phyloP scores from a whole-genome alignment of 2,888 invertebrate species.

The Anorthoa munda region DNA sequence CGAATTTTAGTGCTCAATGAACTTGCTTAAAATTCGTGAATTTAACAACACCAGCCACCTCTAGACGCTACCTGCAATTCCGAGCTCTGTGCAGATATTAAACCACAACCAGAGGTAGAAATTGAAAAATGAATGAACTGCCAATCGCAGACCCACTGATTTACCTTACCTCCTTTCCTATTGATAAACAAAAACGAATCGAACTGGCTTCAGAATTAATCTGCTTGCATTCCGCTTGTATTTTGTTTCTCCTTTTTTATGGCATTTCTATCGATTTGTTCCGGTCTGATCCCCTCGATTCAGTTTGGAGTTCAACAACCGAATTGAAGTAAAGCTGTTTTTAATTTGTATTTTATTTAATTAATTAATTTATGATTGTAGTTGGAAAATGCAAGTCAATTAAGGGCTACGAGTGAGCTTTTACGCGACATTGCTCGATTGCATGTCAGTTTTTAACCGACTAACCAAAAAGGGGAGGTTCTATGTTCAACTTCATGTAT shows the following conservation, averaged over 20 bases:
- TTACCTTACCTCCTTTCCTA: constrained; percentile 21
- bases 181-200: constrained; percentile 39
- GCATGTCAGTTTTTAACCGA: neutral
- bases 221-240: constrained; percentile 16
- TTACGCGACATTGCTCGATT: neutral
- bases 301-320: neutral
- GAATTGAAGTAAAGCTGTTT: neutral
- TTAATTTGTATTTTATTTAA: neutral
- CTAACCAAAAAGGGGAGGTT: too few species aligned
- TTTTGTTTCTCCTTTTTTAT: constrained; percentile 30
- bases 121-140: constrained; percentile 56
- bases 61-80: neutral
- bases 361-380: neutral
- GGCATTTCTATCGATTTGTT: neutral
- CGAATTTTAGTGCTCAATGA: neutral
- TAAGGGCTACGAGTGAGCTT: neutral
- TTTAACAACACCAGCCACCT: neutral
- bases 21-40: neutral
- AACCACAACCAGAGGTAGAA: constrained; percentile 32
- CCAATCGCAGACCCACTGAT: constrained; percentile 47
- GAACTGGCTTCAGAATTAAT: constrained; percentile 13
- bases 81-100: constrained; percentile 6
- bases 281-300: too few species aligned
- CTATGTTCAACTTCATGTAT: too few species aligned
- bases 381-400: neutral